Percentiles rank a stretch among this genome's conserved stretches.
These are phyloP conservation scores for Hydropotes inermis DNA, from an alignment of 2,113 vertebrate species.

Conservation along the genomic window DNA sequence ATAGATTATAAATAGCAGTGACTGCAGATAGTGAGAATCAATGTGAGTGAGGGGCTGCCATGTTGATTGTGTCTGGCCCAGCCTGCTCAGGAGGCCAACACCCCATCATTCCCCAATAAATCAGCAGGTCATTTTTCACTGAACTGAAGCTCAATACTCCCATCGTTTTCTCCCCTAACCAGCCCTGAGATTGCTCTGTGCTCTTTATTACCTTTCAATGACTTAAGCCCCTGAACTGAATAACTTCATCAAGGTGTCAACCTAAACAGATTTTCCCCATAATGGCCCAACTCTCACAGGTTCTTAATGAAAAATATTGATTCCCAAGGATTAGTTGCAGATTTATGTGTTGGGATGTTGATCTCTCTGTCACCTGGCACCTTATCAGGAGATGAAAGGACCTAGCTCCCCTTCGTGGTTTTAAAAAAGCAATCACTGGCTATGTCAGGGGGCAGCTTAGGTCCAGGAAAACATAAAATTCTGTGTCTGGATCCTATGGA, in stretches of 20 bases:
- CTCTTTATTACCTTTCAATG: slow-evolving; percentile 89
- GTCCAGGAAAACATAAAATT: slow-evolving; percentile 79
- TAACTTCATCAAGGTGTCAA: slow-evolving; percentile 91
- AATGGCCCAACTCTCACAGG: slow-evolving; percentile 85
- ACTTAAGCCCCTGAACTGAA: slow-evolving; percentile 86
- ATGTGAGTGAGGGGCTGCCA: not conserved
- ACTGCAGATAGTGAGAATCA: not conserved
- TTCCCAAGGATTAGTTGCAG: slow-evolving; percentile 88
- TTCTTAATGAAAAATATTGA: slow-evolving; percentile 94
- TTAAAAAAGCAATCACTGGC: slow-evolving; percentile 82
- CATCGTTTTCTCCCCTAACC: slow-evolving; percentile 70
- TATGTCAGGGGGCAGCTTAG: slow-evolving; percentile 78
- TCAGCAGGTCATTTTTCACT: slow-evolving; percentile 76
- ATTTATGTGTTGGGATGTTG: slow-evolving; percentile 88
- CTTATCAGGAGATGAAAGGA: slow-evolving; percentile 82
- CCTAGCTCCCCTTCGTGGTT: slow-evolving; percentile 75
- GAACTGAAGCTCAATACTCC: slow-evolving; percentile 73
- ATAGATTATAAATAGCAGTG: not conserved
- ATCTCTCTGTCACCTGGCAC: slow-evolving; percentile 86
- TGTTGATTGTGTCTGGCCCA: not conserved
- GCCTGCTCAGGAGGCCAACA: slow-evolving; percentile 57
- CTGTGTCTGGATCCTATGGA: slow-evolving; percentile 70
- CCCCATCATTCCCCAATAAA: slow-evolving; percentile 70
- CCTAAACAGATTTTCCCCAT: slow-evolving; percentile 89
- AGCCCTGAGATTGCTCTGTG: slow-evolving; percentile 77